Evolutionary conservation across 2,888 invertebrate genomes (phyloP).

Genomic region (Agrotis ipsilon): DNA sequence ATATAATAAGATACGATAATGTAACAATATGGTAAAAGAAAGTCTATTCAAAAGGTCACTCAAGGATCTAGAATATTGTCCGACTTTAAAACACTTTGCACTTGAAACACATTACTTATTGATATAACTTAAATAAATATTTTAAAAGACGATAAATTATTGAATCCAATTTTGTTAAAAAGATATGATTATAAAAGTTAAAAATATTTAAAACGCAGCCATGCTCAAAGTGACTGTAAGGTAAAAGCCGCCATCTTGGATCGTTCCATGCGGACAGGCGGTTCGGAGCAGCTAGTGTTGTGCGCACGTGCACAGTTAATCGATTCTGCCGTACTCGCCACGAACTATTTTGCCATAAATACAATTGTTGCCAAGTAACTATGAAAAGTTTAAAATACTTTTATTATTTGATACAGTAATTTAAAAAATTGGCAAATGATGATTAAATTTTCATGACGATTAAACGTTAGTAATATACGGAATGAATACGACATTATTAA

Average conservation of each 20-base stretch:
- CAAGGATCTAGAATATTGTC: conserved; percentile 86
- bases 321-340: conserved; percentile 65
- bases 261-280: conserved; percentile 84
- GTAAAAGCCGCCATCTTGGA: conserved; percentile 89
- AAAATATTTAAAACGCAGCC: conserved; percentile 82
- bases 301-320: conserved; percentile 85
- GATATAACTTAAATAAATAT: conserved; percentile 80
- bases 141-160: conserved; percentile 77
- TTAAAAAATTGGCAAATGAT: background rate
- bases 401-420: background rate
- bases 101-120: conserved; percentile 83
- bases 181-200: conserved; percentile 75
- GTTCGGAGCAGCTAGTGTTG: conserved; percentile 81
- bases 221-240: conserved; percentile 86
- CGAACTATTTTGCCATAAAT: conserved; percentile 22
- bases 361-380: background rate
- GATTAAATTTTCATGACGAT: background rate
- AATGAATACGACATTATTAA: background rate
- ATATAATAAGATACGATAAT: conserved; percentile 72
- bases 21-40: conserved; percentile 89
- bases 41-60: conserved; percentile 88
- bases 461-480: background rate
- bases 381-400: background rate
- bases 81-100: conserved; percentile 82
- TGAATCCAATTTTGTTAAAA: conserved; percentile 75